Percentiles rank a stretch among this genome's conserved stretches.
These are phyloP conservation scores for Psylliodes chrysocephalus DNA, from an alignment of 2,888 invertebrate species.

Conservation along the genomic window DNA sequence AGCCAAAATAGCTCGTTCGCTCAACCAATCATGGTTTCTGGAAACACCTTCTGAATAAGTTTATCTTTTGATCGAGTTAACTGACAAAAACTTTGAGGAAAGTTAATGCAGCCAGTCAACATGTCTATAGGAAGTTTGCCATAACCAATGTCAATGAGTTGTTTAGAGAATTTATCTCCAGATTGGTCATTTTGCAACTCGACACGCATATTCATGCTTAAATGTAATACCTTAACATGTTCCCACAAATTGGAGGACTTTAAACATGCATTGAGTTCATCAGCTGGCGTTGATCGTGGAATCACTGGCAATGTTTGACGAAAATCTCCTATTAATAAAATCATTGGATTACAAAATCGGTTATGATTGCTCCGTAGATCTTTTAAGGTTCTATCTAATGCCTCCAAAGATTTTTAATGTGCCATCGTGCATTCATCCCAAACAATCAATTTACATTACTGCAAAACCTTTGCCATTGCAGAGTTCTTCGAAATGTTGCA, in stretches of 20 bases:
- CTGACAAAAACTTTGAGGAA: not conserved
- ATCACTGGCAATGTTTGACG: too few species aligned
- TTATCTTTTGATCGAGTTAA: not conserved
- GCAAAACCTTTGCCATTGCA: too few species aligned
- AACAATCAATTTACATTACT: not conserved
- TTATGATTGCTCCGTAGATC: not conserved
- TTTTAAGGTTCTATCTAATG: not conserved
- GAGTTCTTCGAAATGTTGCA: not conserved
- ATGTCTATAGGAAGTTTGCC: not conserved
- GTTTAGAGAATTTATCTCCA: too few species aligned
- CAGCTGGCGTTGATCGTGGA: too few species aligned
- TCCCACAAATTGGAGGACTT: too few species aligned
- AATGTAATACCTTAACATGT: not conserved
- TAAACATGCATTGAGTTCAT: too few species aligned
- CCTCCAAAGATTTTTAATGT: not conserved
- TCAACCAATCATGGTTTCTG: not conserved
- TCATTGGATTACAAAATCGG: too few species aligned
- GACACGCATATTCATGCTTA: not conserved
- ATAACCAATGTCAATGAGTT: too few species aligned
- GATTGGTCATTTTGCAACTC: too few species aligned
- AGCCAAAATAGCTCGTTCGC: not conserved
- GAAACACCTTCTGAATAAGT: too few species aligned
- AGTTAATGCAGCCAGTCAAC: not conserved
- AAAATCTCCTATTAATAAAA: too few species aligned
- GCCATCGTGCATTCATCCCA: constrained; percentile 4